These are phyloP conservation scores for Macaria liturata DNA, from an alignment of 2,888 invertebrate genomes.

Conservation along the genomic window DNA sequence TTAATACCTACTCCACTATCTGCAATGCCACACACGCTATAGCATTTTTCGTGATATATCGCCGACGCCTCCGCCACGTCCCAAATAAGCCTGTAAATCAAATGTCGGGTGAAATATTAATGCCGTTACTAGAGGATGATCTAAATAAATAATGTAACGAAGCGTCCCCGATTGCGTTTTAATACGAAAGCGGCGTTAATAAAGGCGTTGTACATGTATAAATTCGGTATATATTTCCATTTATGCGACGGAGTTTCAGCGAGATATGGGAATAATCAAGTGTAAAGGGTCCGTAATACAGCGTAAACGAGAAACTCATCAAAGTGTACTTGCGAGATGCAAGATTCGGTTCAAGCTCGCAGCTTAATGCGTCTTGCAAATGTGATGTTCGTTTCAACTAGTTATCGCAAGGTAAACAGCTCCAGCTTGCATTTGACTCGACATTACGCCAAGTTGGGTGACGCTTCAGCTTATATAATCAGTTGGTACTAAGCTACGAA, in stretches of 20 bases:
- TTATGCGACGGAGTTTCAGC: constrained; percentile 7
- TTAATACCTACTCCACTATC: constrained; percentile 29
- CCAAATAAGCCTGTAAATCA: constrained; percentile 24
- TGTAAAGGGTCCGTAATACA: constrained; percentile 8
- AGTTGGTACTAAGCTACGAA: neutral
- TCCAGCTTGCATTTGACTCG: neutral
- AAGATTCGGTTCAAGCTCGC: constrained; percentile 9
- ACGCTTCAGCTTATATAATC: too few species aligned
- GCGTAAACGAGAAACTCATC: constrained; percentile 18
- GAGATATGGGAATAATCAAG: constrained; percentile 14
- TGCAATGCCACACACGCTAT: constrained; percentile 13
- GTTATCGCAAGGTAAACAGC: neutral
- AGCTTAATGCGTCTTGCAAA: constrained; percentile 17
- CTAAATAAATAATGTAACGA: constrained; percentile 55
- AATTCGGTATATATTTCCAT: constrained; percentile 28
- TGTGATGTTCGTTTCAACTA: constrained; percentile 12
- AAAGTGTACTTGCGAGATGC: constrained; percentile 13
- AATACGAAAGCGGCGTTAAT: constrained; percentile 35
- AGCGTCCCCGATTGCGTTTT: constrained; percentile 55
- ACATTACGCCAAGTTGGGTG: too few species aligned
- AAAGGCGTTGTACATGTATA: constrained; percentile 28
- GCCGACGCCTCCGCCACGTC: constrained; percentile 9
- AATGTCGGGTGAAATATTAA: constrained; percentile 35
- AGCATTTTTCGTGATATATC: constrained; percentile 15
- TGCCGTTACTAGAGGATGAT: constrained; percentile 55